phyloP scores from a whole-genome alignment of 2,113 vertebrate genomes.

The Daboia siamensis region DNA sequence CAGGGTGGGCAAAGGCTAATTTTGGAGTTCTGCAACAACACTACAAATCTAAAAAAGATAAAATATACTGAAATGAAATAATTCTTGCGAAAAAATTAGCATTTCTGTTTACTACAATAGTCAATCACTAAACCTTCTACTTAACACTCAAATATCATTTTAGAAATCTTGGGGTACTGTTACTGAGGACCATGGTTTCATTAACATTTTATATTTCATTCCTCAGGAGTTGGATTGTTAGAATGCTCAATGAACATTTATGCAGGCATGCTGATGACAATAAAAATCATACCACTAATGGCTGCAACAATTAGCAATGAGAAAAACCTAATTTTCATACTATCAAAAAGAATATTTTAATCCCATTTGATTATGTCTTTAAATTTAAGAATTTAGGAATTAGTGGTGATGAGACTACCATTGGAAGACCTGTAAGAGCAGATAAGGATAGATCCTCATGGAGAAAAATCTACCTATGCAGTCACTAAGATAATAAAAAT shows the following conservation, averaged over 20 bases:
- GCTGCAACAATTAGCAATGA: conserved; percentile 53
- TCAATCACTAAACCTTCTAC: conserved; percentile 35
- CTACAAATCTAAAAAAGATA: background rate
- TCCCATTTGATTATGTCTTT: conserved; percentile 38
- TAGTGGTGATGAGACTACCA: background rate
- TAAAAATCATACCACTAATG: conserved; percentile 55
- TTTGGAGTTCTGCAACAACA: background rate
- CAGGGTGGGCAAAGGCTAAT: background rate
- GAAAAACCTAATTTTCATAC: conserved; percentile 55
- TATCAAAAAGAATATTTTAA: conserved; percentile 51
- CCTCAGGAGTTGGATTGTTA: conserved; percentile 20
- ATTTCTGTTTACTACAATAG: conserved; percentile 15
- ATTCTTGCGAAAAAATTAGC: conserved; percentile 1
- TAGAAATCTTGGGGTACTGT: conserved; percentile 30
- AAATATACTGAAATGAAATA: conserved; percentile 12
- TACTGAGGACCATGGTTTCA: conserved; percentile 12
- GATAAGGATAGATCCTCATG: background rate
- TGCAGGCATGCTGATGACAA: conserved; percentile 56
- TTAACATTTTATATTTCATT: conserved; percentile 45
- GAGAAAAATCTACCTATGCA: background rate
- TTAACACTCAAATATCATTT: conserved; percentile 39
- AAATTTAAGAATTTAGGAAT: background rate
- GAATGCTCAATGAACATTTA: conserved; percentile 54
- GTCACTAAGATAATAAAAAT: background rate
- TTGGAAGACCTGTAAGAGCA: background rate